These are phyloP conservation scores for Drosophila paramelanica DNA, from an alignment of 2,888 invertebrate species.

Conservation along the genomic window DNA sequence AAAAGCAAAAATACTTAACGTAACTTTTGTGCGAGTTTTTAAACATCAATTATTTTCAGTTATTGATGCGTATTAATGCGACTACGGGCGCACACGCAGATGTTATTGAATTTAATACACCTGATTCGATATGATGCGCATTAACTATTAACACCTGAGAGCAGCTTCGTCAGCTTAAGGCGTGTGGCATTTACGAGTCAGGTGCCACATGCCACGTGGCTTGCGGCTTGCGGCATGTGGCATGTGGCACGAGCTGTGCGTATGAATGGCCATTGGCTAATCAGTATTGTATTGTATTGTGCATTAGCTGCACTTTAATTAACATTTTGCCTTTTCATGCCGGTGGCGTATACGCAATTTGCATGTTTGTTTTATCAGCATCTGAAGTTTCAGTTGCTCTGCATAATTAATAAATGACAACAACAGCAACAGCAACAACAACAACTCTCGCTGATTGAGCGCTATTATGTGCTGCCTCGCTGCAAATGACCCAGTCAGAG, in stretches of 20 bases:
- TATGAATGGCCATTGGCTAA: slow-evolving; percentile 41
- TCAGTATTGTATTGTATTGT: slow-evolving; percentile 48
- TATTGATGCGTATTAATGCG: slow-evolving; percentile 71
- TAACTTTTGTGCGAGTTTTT: slow-evolving; percentile 68
- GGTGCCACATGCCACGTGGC: slow-evolving; percentile 33
- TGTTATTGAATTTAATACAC: slow-evolving; percentile 29
- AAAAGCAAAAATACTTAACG: slow-evolving; percentile 59
- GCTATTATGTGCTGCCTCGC: slow-evolving; percentile 40
- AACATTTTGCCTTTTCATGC: slow-evolving; percentile 18
- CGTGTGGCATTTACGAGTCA: slow-evolving; percentile 37
- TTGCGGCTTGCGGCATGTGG: slow-evolving; percentile 15
- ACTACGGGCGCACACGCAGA: slow-evolving; percentile 25
- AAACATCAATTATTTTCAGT: slow-evolving; percentile 74
- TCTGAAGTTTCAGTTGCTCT: slow-evolving; percentile 15
- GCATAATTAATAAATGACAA: slow-evolving; percentile 61
- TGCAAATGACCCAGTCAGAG: slow-evolving; percentile 51
- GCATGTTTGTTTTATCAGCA: slow-evolving; percentile 22
- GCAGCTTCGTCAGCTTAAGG: slow-evolving; percentile 31
- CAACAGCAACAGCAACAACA: slow-evolving; percentile 13
- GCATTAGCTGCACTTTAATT: slow-evolving; percentile 48
- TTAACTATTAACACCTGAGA: slow-evolving; percentile 46
- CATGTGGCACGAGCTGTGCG: slow-evolving; percentile 6
- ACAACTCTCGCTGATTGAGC: slow-evolving; percentile 47
- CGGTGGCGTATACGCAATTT: slow-evolving; percentile 54
- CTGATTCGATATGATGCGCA: slow-evolving; percentile 47